Base-by-base conservation (phyloP, 2,113 vertebrate genomes). In the Egretta garzetta region DNA sequence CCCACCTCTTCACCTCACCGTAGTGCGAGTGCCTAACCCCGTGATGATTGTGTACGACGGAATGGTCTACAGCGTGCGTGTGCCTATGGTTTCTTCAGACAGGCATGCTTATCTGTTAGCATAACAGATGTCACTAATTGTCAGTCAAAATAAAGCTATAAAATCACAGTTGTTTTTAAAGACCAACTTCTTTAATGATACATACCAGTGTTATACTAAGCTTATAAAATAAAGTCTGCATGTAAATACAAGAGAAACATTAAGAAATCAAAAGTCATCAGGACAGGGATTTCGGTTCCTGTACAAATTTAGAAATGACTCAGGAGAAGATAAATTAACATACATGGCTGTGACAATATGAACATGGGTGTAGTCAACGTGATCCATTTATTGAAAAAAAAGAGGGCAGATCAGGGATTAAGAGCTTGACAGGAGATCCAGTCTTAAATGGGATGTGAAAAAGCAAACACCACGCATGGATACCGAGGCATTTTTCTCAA, bases 81-180 rank as follows among this genome's bases (percentile, higher is more conserved):
- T 52, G 88, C 86, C 90, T 84, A 20, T 43, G 49, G 60, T 76
- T 97, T 83, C 96, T 88, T 87, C 30, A 63, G 92, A 66, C 93
- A 97, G 96, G 95, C 96, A 72, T 93, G 95, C 81, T 72, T 90
- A 47, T 70, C 97, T 96, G 96, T 96, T 73, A 91, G 85, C 91
- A 4, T 60, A 70, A 93, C 81, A 93, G 81, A 27, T 98, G 96
- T 97, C 96, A 67, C 88, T 96, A 64, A 63, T 5, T 98, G 97
- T 97, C 96, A 91, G 84, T 97, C 97, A 75, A 97, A 98, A 98
- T 98, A 98, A 98, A 98, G 96, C 83, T 98, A 33, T 98, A 76
- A 96, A 97, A 96, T 96, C 96, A 91, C 88, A 47, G 71, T 90
- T 97, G 97, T 97, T 98, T 97, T 97, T 98, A 98, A 98, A 97